Evolutionary conservation across 2,888 invertebrate genomes (phyloP), one percentile per base, ranked within the genome.

Genomic region (Melieria picta): DNA sequence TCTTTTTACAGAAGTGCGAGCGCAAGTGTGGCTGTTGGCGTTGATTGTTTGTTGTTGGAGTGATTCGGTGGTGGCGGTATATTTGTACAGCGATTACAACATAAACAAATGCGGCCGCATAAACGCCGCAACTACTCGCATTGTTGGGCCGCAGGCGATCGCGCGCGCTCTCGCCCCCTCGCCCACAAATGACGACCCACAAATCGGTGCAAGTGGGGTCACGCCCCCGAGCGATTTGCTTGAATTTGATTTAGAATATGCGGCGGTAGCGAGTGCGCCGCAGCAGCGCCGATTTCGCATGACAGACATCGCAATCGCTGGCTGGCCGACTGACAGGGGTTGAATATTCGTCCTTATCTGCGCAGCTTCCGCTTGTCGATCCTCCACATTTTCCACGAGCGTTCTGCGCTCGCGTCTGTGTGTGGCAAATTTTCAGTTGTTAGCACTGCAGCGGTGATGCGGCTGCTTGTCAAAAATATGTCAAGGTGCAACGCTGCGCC

Each of bases 391-490:
- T 30, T 30, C 30, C 30, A 30, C 30, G 16, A 16, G 16, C 16
- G 16, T 16, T 16, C 30, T 2, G 2, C 30, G 30, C 30, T 30
- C 30, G 30, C 30, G 30, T 30, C 30, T 30, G 30, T 30, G 30
- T 30, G 30, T 30, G 57, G 10, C 48, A 5, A n/a, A 48, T 43
- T 47, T 58, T 57, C 47, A 30, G 30, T 30, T 30, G 5, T 58
- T 7, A 13, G n/a, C 46, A 10, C 47, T 62, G 11, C 6, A 55
- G 52, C 45, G 55, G 46, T 66, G 30, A 50, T 43, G 61, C 30
- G 45, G 61, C 43, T 68, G 9, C 5, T 13, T 13, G 63, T 47
- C 63, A 63, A 69, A 71, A 71, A 71, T 71, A 47, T 65, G 65
- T 65, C 65, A 65, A 71, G 71, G 65, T 71, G 61, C 61, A 50